phyloP scores from a whole-genome alignment of 2,888 invertebrate species.

The Choreutis nemorana region DNA sequence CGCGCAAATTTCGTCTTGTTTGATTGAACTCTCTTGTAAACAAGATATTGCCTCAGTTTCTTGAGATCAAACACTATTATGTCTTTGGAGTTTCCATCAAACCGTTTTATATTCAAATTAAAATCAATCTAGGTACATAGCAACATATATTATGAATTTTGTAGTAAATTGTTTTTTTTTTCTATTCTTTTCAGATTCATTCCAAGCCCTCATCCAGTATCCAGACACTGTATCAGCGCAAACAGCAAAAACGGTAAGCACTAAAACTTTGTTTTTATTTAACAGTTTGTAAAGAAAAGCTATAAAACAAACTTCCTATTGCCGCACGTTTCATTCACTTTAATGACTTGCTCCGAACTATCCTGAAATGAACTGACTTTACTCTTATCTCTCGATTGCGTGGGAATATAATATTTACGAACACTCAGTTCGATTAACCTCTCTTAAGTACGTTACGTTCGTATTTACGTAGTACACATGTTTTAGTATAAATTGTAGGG shows the following conservation, averaged over 20 bases:
- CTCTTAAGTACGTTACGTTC: neutral
- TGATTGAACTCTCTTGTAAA: conserved; percentile 30
- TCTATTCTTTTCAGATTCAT: conserved; percentile 78
- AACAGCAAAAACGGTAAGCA: conserved; percentile 91
- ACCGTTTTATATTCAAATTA: conserved; percentile 1
- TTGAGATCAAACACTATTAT: neutral
- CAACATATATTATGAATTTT: neutral
- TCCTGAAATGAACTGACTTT: conserved; percentile 40
- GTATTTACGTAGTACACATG: no score
- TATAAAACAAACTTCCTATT: conserved; percentile 57
- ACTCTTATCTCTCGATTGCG: conserved; percentile 18
- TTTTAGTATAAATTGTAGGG: no score
- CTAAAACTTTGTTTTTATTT: conserved; percentile 50
- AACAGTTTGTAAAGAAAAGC: conserved; percentile 48
- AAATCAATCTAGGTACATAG: neutral
- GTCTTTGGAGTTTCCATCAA: conserved; percentile 4
- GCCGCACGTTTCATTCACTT: conserved; percentile 54
- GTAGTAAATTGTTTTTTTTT: conserved; percentile 2
- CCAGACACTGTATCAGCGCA: conserved; percentile 97
- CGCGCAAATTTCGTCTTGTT: conserved; percentile 43
- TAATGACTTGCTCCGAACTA: conserved; percentile 53
- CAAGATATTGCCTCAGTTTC: conserved; percentile 30
- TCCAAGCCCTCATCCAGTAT: conserved; percentile 99
- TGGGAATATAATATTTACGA: neutral
- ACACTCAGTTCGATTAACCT: neutral